Evolutionary conservation across 2,113 vertebrate genomes (phyloP).

Genomic region (Caloenas nicobarica): DNA sequence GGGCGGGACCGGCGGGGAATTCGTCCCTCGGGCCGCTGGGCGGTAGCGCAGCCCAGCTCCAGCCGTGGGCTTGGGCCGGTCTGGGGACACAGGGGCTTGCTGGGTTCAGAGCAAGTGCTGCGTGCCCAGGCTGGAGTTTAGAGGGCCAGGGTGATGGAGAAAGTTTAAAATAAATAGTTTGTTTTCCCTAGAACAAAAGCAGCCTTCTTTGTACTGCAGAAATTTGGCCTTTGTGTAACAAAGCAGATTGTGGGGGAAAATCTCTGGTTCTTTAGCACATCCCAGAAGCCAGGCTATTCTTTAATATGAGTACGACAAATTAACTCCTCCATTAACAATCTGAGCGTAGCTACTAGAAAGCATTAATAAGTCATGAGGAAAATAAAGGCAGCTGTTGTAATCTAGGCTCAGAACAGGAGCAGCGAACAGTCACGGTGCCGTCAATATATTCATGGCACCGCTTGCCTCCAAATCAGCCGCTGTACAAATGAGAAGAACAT

Average conservation of each 20-base stretch:
- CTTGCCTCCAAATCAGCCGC: neutral
- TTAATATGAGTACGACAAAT: neutral
- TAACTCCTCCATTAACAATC: neutral
- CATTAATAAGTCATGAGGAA: neutral
- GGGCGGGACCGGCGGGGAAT: neutral
- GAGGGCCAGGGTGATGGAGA: neutral
- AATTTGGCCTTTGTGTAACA: neutral
- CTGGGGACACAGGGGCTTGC: accelerated
- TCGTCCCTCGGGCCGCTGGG: neutral
- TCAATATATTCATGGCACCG: neutral
- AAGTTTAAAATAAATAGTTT: neutral
- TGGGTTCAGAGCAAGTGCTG: neutral
- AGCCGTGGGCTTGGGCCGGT: accelerated
- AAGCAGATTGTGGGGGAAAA: neutral
- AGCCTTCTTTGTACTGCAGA: neutral
- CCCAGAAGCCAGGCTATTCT: neutral
- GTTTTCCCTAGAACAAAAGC: neutral
- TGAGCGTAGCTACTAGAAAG: neutral
- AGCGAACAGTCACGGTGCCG: neutral
- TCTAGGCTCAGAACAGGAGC: neutral
- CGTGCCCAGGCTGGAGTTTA: accelerated
- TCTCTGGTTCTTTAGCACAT: neutral
- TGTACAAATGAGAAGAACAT: neutral
- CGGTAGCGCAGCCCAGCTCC: neutral
- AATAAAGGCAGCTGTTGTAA: neutral